Evolutionary conservation across 2,888 invertebrate genomes (phyloP).

Genomic region (Cepaea hortensis): DNA sequence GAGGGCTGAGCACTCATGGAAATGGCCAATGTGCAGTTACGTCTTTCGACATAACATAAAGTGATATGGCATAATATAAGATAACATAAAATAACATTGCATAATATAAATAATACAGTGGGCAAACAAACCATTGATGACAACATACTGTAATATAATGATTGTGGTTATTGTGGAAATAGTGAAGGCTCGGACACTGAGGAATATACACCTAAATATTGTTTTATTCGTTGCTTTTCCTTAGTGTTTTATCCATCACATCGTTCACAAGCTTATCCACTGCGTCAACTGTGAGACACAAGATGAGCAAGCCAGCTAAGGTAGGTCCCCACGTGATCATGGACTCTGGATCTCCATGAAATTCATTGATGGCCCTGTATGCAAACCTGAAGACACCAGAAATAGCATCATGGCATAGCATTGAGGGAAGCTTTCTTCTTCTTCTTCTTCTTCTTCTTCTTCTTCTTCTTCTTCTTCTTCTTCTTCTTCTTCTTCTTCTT

Average conservation of each 20-base stretch:
- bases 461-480: constrained; percentile 56
- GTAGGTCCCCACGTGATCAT: background rate
- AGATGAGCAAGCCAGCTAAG: background rate
- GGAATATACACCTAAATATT: too few species aligned
- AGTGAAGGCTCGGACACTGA: too few species aligned
- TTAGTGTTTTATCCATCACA: background rate
- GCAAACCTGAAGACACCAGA: background rate
- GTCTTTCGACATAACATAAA: too few species aligned
- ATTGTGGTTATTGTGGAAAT: too few species aligned
- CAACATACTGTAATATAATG: too few species aligned
- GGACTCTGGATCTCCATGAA: background rate
- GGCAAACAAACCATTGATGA: too few species aligned
- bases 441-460: constrained; percentile 21
- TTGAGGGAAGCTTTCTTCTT: background rate
- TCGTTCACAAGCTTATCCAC: background rate
- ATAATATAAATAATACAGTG: too few species aligned
- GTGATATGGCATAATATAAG: too few species aligned
- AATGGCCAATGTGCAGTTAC: too few species aligned
- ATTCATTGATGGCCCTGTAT: background rate
- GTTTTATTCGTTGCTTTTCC: background rate
- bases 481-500: background rate
- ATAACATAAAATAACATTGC: too few species aligned
- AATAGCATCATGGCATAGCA: background rate
- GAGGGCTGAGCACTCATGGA: too few species aligned
- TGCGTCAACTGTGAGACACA: background rate